Percentiles rank a stretch among this genome's conserved stretches.
Evolutionary conservation across 2,888 invertebrate genomes (phyloP).

Genomic region (Ormyrus thymus): DNA sequence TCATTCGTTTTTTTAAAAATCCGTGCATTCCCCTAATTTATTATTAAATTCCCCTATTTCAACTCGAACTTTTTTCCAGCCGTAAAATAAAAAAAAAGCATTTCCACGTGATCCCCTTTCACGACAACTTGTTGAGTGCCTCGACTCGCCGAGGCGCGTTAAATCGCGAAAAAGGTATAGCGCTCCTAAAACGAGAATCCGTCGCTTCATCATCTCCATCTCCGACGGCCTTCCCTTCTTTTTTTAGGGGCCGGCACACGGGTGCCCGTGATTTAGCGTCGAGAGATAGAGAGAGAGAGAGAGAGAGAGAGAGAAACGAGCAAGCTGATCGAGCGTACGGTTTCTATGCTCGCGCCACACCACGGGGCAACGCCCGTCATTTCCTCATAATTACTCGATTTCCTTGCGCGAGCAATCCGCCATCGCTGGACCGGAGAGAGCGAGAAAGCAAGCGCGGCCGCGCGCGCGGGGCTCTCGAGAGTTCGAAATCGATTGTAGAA

Average conservation of each 20-base stretch:
- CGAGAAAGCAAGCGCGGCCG: background rate
- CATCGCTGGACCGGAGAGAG: conserved; percentile 34
- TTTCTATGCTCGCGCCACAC: conserved; percentile 64
- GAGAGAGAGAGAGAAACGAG: conserved; percentile 18
- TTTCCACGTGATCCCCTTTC: too few relatives aligned
- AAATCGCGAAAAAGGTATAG: conserved; percentile 8
- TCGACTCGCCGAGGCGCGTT: background rate
- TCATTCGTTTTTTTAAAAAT: too few relatives aligned
- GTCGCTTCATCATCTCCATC: background rate
- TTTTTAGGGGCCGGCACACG: too few relatives aligned
- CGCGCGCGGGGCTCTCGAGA: conserved; percentile 41
- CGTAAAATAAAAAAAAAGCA: too few relatives aligned
- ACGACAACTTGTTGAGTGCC: conserved; percentile 32
- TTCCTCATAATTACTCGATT: conserved; percentile 74
- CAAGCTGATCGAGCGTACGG: conserved; percentile 54
- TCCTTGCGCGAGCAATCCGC: conserved; percentile 64
- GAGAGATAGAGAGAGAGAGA: conserved; percentile 2
- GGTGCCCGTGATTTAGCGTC: too few relatives aligned
- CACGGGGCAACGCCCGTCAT: conserved; percentile 72
- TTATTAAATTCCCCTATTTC: too few relatives aligned
- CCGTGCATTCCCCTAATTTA: too few relatives aligned
- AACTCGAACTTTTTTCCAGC: too few relatives aligned
- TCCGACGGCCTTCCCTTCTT: background rate
- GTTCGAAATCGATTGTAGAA: conserved; percentile 69
- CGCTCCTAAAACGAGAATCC: conserved; percentile 4